Evolutionary conservation across 2,113 vertebrate genomes (phyloP).

Genomic region (Coreoperca whiteheadi): DNA sequence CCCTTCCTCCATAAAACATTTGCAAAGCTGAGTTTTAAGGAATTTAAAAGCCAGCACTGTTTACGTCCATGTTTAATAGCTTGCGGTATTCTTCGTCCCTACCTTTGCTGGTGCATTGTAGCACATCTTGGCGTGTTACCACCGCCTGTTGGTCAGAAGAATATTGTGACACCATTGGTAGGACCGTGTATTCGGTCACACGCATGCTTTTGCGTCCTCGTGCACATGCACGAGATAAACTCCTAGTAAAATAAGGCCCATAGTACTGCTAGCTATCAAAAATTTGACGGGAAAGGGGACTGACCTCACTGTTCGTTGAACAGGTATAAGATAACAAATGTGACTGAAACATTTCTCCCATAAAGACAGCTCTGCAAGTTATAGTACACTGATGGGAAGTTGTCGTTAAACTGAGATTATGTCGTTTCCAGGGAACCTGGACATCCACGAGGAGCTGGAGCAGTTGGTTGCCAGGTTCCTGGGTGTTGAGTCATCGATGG

Average conservation of each 20-base stretch:
- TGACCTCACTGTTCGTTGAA: neutral
- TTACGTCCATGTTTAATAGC: neutral
- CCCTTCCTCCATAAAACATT: neutral
- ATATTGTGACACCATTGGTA: neutral
- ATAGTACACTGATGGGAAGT: neutral
- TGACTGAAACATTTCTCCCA: neutral
- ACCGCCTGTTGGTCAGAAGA: neutral
- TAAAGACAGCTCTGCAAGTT: neutral
- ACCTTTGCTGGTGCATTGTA: neutral
- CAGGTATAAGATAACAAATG: neutral
- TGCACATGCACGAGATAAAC: neutral
- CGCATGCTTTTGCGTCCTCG: neutral
- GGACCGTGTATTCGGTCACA: neutral
- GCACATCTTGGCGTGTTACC: neutral
- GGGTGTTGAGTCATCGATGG: constrained; percentile 95
- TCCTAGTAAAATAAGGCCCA: neutral
- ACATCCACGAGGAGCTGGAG: constrained; percentile 95
- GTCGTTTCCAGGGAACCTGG: constrained; percentile 89
- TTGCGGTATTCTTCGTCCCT: neutral
- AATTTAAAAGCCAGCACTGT: neutral
- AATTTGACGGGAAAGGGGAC: too few species aligned
- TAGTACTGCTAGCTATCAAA: neutral
- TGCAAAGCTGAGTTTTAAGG: neutral
- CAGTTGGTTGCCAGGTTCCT: constrained; percentile 91
- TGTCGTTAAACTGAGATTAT: constrained; percentile 21